Evolutionary conservation across 92 coral and sea anemone genomes (phyloP).

Genomic region (Phenganax stokvisi): DNA sequence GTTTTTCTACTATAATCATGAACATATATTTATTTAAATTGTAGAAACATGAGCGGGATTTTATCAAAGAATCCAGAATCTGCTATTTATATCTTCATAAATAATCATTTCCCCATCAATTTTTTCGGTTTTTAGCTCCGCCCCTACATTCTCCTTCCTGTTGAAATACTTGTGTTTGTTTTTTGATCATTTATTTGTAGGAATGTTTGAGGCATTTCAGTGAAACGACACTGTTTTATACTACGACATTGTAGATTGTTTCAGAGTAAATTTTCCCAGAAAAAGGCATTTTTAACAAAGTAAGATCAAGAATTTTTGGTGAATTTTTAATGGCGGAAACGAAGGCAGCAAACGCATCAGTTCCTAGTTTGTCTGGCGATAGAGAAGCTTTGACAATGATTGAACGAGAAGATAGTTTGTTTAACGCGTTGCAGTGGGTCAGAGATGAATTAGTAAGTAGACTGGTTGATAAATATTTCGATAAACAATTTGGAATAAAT

Average conservation of each 20-base stretch:
- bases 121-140: slow-evolving; percentile 7
- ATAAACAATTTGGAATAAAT: too few relatives aligned
- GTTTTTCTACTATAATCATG: too few relatives aligned
- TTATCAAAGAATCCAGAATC: not conserved
- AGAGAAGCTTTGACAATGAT: slow-evolving; percentile 43
- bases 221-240: not conserved
- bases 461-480: not conserved
- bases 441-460: slow-evolving; percentile 53
- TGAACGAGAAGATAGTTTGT: slow-evolving; percentile 50
- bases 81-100: not conserved
- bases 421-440: slow-evolving; percentile 56
- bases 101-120: slow-evolving; percentile 1
- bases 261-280: not conserved
- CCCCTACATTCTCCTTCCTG: slow-evolving; percentile 4
- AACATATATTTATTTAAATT: too few relatives aligned
- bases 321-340: not conserved
- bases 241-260: not conserved
- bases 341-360: slow-evolving; percentile 17
- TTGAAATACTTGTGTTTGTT: not conserved
- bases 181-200: not conserved
- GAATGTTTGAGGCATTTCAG: not conserved
- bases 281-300: not conserved
- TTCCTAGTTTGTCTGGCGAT: slow-evolving; percentile 47
- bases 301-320: not conserved
- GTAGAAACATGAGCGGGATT: too few relatives aligned